These are phyloP conservation scores for Mesocentrotus franciscanus DNA, from an alignment of 53 echinoderm and acorn worm species.

Conservation along the genomic window DNA sequence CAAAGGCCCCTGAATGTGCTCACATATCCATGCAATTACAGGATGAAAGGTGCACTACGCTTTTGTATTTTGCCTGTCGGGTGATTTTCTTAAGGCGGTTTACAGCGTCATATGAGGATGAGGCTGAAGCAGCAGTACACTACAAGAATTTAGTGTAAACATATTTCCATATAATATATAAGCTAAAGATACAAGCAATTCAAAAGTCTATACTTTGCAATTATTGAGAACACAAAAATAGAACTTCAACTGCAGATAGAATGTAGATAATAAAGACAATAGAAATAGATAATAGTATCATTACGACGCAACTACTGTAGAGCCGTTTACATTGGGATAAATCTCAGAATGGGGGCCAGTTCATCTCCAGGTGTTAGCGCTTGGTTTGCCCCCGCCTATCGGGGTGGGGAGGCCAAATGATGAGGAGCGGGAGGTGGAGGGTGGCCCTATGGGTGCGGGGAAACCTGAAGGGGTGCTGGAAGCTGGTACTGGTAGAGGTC, in stretches of 20 bases:
- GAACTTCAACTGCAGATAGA: slow-evolving; percentile 42
- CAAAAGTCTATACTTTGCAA: background rate
- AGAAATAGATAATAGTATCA: background rate
- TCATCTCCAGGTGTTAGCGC: slow-evolving; percentile 61
- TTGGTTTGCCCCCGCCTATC: slow-evolving; percentile 61
- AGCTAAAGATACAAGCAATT: slow-evolving; percentile 48
- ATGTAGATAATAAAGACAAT: slow-evolving; percentile 18
- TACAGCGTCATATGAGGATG: too few relatives aligned
- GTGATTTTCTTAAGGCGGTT: too few relatives aligned
- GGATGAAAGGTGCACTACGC: too few relatives aligned
- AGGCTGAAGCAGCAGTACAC: background rate
- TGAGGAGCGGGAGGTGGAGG: slow-evolving; percentile 28
- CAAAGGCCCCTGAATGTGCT: too few relatives aligned
- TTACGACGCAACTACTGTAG: background rate
- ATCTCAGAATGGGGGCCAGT: background rate
- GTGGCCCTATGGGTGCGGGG: slow-evolving; percentile 57
- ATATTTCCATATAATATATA: slow-evolving; percentile 12
- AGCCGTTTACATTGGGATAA: background rate
- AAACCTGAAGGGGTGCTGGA: slow-evolving; percentile 40
- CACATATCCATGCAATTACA: too few relatives aligned
- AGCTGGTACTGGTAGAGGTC: slow-evolving; percentile 51
- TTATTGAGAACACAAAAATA: slow-evolving; percentile 31
- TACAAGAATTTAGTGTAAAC: background rate
- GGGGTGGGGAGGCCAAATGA: slow-evolving; percentile 57
- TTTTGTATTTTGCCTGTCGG: too few relatives aligned